Evolutionary conservation across 2,888 invertebrate species (phyloP).

Genomic region (Arrhopalites spinosus): DNA sequence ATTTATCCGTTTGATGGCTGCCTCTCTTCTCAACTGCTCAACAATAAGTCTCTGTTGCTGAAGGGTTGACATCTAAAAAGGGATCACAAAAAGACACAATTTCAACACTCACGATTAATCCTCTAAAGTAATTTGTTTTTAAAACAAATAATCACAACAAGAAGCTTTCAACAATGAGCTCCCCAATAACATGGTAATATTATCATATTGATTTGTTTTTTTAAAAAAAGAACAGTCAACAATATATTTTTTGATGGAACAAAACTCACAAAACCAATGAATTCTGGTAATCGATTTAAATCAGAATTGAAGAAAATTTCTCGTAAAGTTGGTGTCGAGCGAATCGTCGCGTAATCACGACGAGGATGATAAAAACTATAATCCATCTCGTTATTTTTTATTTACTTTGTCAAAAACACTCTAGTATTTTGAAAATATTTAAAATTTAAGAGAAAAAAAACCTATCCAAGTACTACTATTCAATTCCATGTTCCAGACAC

Average conservation of each 20-base stretch:
- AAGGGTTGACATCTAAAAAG: conserved; percentile 75
- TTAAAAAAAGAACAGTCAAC: no score
- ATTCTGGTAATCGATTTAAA: conserved; percentile 52
- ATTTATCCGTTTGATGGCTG: conserved; percentile 81
- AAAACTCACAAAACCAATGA: conserved; percentile 53
- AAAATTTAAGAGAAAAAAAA: no score
- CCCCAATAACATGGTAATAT: no score
- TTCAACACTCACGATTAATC: neutral
- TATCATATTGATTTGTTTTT: no score
- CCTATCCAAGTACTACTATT: no score
- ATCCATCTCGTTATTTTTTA: conserved; percentile 21
- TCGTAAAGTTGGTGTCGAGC: conserved; percentile 44
- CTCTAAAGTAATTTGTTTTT: neutral
- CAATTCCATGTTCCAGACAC: no score
- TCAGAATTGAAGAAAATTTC: conserved; percentile 53
- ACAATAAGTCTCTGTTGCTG: conserved; percentile 93
- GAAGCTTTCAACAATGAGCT: neutral
- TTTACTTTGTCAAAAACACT: neutral
- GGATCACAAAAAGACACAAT: neutral
- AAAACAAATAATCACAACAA: neutral
- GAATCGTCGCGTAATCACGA: conserved; percentile 30
- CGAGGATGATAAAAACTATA: conserved; percentile 31
- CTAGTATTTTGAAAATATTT: no score
- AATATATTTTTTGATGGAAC: no score
- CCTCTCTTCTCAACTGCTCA: conserved; percentile 90